These are phyloP conservation scores for Caranx melampygus DNA, from an alignment of 2,113 vertebrate species.

Conservation along the genomic window DNA sequence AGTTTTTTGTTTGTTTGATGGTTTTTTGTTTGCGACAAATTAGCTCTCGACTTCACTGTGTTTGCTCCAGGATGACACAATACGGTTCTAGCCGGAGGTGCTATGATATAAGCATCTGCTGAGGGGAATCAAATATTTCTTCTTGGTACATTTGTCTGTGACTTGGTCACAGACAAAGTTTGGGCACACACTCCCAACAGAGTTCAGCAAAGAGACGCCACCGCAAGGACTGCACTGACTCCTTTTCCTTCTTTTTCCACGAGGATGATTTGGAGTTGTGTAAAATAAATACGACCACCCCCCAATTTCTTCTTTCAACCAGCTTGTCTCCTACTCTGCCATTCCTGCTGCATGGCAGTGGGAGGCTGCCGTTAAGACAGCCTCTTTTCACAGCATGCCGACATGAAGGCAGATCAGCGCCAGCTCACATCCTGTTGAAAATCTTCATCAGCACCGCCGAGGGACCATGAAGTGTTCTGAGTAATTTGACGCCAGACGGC, in stretches of 20 bases:
- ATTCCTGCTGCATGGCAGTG: conserved; percentile 17
- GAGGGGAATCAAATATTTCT: not conserved
- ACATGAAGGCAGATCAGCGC: conserved; percentile 36
- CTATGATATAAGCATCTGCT: not conserved
- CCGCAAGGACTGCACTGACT: not conserved
- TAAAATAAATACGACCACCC: not conserved
- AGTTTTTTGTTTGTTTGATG: not conserved
- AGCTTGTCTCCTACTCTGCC: conserved; percentile 3
- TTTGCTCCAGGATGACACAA: not conserved
- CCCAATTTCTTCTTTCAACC: not conserved
- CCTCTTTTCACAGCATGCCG: conserved; percentile 47
- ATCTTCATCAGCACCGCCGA: conserved; percentile 58
- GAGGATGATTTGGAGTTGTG: not conserved
- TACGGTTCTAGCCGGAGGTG: conserved; percentile 2
- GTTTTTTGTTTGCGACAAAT: conserved; percentile 22
- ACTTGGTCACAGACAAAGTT: not conserved
- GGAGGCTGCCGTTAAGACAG: conserved; percentile 29
- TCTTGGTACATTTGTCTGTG: not conserved
- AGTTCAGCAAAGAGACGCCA: conserved; percentile 8
- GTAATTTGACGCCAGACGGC: conserved; percentile 66
- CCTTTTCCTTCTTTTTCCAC: conserved; percentile 12
- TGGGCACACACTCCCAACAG: not conserved
- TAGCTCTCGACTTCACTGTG: not conserved
- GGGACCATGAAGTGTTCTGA: conserved; percentile 48
- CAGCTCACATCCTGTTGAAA: conserved; percentile 51